Evolutionary conservation across 2,797 vertebrate species (phyloP).

Genomic region (Sebastes cheni): DNA sequence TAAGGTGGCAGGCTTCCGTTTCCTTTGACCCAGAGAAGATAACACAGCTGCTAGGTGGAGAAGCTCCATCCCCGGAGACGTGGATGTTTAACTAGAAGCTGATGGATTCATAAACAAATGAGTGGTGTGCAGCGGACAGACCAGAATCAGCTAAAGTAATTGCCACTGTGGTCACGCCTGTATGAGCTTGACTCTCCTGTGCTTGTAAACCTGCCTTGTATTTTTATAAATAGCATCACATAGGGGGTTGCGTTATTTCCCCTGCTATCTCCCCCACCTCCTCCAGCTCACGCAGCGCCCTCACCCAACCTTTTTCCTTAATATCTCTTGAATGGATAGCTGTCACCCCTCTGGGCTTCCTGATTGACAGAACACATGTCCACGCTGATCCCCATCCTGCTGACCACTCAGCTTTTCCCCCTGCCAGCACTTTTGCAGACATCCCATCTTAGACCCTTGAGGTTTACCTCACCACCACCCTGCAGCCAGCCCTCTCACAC

Average conservation of each 20-base stretch:
- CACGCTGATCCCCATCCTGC: conserved; percentile 64
- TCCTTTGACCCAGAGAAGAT: conserved; percentile 43
- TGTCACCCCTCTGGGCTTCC: conserved; percentile 27
- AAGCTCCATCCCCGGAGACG: conserved; percentile 40
- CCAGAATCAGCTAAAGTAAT: conserved; percentile 35
- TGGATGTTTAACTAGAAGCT: conserved; percentile 53
- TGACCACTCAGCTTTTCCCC: conserved; percentile 65
- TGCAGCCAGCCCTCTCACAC: conserved; percentile 10
- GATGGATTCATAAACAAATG: conserved; percentile 68
- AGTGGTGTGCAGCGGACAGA: conserved; percentile 48
- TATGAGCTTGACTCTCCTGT: conserved; percentile 13
- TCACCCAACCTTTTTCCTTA: background rate
- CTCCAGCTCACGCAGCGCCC: background rate
- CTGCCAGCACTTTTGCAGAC: conserved; percentile 54
- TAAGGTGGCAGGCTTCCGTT: conserved; percentile 16
- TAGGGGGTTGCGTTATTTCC: background rate
- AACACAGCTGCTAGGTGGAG: conserved; percentile 54
- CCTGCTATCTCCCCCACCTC: background rate
- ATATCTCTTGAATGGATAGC: conserved; percentile 35
- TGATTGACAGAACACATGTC: conserved; percentile 77
- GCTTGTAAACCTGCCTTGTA: conserved; percentile 24
- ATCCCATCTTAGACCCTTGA: conserved; percentile 49
- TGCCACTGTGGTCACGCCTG: conserved; percentile 20
- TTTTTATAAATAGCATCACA: conserved; percentile 29
- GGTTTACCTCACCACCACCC: conserved; percentile 51